Conservation (phyloP, 2,888 invertebrate species). For the Catocala sponsa region DNA sequence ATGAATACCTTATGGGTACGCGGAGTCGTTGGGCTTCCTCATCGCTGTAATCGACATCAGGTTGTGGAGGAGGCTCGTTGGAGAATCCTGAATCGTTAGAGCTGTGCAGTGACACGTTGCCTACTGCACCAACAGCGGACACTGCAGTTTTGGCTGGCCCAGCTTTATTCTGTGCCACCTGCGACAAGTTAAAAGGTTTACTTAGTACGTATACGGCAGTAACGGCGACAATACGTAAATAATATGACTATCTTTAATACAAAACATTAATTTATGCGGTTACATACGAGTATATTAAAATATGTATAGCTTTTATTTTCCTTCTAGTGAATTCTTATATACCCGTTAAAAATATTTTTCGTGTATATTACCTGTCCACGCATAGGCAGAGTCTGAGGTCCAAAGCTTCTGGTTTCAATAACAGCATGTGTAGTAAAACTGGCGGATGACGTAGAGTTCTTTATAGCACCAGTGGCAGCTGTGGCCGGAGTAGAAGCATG, state of each 20-base stretch:
- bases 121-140: constrained; percentile 86
- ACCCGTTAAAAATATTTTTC: not conserved
- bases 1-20: constrained; percentile 89
- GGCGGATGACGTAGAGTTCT: constrained; percentile 88
- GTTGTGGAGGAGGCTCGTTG: constrained; percentile 95
- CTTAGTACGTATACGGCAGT: not conserved
- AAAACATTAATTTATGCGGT: too few relatives aligned
- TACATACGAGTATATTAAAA: too few relatives aligned
- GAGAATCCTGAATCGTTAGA: constrained; percentile 97
- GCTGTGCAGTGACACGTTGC: constrained; percentile 94
- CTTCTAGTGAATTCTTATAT: too few relatives aligned
- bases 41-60: constrained; percentile 96
- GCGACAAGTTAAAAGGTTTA: constrained; percentile 14
- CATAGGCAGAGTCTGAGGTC: constrained; percentile 83
- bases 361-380: constrained; percentile 76
- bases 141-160: constrained; percentile 83
- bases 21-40: constrained; percentile 92
- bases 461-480: constrained; percentile 76
- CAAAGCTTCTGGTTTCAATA: constrained; percentile 82
- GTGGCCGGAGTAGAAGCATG: constrained; percentile 78
- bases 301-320: too few relatives aligned
- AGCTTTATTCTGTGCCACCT: constrained; percentile 81
- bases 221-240: too few relatives aligned
- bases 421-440: constrained; percentile 87
- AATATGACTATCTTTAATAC: too few relatives aligned